Evolutionary conservation across 2,113 vertebrate genomes (phyloP), one percentile per base, ranked within the genome.

Genomic region (Sula dactylatra): DNA sequence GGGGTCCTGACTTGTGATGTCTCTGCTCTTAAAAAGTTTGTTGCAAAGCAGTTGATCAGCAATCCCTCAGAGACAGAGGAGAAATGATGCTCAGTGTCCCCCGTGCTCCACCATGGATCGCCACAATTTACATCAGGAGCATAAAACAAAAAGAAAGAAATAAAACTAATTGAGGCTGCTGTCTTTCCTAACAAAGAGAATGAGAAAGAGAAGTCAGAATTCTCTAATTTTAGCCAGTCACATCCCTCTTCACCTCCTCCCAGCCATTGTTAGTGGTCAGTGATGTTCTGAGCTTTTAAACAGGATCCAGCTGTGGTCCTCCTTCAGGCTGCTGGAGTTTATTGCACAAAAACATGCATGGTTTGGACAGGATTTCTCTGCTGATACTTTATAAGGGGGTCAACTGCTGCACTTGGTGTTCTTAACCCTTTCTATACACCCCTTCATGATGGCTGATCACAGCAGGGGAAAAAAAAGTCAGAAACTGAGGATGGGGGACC

Each of bases 101-200:
- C 42, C 0, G 1, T 17, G 13, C 11, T 67, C 18, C 21, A 27
- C 16, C 2, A 1, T 26, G 6, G 11, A 76, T 69, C 4, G 2
- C 27, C 40, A 78, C 45, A 69, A 31, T 76, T 71, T 58, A 64
- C 29, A 91, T 36, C 6, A 79, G 34, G 31, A 84, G 11, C 1
- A 31, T 22, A 84, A 82, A 16, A 2, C 7, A 47, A 19, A 17
- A 54, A 7, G 7, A 56, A 69, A 79, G 5, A 32, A 20, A 38
- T 0, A 50, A 88, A 77, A 26, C 7, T 67, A 58, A 72, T 6
- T 44, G 44, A 73, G 49, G 11, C 26, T 79, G 13, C n/a, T 72
- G 34, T 66, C 49, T 90, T 88, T 79, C 47, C 45, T 69, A 42
- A 81, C 11, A 62, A 91, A 78, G 32, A 10, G 21, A 82, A 55